Evolutionary conservation across 1,140 invertebrate genomes (phyloP).

Genomic region (Ceratosolen fusciceps): DNA sequence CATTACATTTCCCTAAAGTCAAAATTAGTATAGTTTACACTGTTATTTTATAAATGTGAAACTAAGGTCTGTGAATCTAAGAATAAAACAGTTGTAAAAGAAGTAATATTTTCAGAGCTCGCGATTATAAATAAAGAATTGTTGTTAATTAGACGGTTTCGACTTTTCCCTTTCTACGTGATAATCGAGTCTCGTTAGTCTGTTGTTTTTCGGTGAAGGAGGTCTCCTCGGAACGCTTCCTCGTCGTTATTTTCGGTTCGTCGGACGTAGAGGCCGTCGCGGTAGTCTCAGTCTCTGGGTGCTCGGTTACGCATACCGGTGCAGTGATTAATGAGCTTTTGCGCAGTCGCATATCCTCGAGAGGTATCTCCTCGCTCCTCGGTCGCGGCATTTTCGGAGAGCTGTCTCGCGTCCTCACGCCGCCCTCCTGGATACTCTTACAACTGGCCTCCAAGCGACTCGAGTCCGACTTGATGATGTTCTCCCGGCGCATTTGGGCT

Average conservation of each 20-base stretch:
- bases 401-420: conserved; percentile 71
- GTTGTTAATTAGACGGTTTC: conserved; percentile 77
- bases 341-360: conserved; percentile 80
- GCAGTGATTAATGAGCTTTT: conserved; percentile 62
- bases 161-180: conserved; percentile 75
- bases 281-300: conserved; percentile 17
- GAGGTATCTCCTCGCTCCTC: conserved; percentile 85
- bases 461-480: conserved; percentile 54
- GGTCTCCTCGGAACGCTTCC: conserved; percentile 77
- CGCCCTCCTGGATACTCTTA: conserved; percentile 51
- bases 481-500: conserved; percentile 75
- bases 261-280: conserved; percentile 27
- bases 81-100: too few relatives aligned
- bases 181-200: conserved; percentile 63
- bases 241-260: conserved; percentile 35
- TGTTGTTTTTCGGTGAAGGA: conserved; percentile 76
- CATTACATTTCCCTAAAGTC: too few relatives aligned
- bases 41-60: too few relatives aligned
- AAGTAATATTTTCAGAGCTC: too few relatives aligned
- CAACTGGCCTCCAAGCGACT: conserved; percentile 62
- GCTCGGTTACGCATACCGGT: conserved; percentile 41
- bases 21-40: too few relatives aligned
- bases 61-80: too few relatives aligned
- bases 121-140: background rate
- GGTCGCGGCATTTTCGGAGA: conserved; percentile 82